phyloP scores from a whole-genome alignment of 2,797 vertebrate species.

The Helicolenus hilgendorfi region DNA sequence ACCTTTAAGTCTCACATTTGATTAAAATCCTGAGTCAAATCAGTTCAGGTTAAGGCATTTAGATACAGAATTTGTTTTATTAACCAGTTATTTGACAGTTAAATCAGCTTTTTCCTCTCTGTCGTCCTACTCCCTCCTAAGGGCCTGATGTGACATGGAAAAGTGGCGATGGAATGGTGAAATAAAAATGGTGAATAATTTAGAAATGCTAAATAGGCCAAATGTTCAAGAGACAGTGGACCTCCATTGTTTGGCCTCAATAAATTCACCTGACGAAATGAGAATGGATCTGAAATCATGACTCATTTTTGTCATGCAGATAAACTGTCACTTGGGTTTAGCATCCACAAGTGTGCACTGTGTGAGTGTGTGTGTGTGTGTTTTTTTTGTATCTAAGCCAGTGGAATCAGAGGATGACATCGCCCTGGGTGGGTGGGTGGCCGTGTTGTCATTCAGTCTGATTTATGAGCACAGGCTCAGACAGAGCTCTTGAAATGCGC shows the following conservation, averaged over 20 bases:
- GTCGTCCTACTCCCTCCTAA: background rate
- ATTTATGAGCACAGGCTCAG: slow-evolving; percentile 65
- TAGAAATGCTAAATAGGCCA: background rate
- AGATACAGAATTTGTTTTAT: background rate
- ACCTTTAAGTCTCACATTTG: background rate
- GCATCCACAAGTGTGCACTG: slow-evolving; percentile 35
- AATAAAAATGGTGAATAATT: background rate
- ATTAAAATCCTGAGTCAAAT: background rate
- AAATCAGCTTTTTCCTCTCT: background rate
- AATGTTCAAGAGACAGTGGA: background rate
- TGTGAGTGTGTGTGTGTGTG: background rate
- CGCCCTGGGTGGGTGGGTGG: slow-evolving; percentile 38
- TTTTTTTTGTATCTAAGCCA: slow-evolving; percentile 18
- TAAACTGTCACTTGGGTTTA: slow-evolving; percentile 73
- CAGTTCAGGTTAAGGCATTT: background rate
- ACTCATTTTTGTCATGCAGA: slow-evolving; percentile 58
- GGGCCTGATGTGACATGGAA: slow-evolving; percentile 13
- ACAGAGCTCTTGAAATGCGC: slow-evolving; percentile 65
- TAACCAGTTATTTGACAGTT: background rate
- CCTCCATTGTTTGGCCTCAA: slow-evolving; percentile 2
- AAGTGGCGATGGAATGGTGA: background rate
- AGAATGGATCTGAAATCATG: slow-evolving; percentile 31
- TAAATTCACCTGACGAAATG: slow-evolving; percentile 54
- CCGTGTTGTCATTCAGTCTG: slow-evolving; percentile 48
- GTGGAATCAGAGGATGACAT: slow-evolving; percentile 37